These are phyloP conservation scores for Adelosebastes latens DNA, from an alignment of 2,797 vertebrate species.

Conservation along the genomic window DNA sequence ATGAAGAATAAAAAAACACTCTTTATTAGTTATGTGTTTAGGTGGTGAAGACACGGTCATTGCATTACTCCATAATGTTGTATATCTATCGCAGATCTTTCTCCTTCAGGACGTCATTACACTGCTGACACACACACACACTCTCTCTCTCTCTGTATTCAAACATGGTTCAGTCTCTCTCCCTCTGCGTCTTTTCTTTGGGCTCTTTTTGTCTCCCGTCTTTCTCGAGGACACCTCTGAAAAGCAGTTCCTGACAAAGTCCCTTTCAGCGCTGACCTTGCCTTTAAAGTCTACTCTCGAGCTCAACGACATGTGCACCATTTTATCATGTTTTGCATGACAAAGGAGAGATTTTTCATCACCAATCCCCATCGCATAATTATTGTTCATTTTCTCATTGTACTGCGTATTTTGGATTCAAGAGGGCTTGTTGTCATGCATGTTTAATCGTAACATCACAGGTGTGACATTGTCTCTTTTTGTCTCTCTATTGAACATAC, in stretches of 20 bases:
- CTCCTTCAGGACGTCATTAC: constrained; percentile 1
- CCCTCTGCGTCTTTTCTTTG: constrained; percentile 3
- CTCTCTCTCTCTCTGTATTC: constrained; percentile 12
- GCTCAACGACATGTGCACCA: background rate
- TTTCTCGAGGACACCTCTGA: constrained; percentile 32
- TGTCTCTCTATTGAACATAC: background rate
- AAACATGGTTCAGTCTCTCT: constrained; percentile 5
- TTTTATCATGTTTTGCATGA: background rate
- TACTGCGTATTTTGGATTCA: background rate
- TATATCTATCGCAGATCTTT: background rate
- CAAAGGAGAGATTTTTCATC: background rate
- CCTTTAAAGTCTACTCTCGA: background rate
- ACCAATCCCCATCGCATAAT: background rate
- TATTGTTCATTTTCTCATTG: background rate
- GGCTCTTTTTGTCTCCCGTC: constrained; percentile 14
- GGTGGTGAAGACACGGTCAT: background rate
- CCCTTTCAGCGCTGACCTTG: constrained; percentile 27
- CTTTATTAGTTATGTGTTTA: background rate
- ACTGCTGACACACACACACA: background rate
- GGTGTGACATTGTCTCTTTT: background rate
- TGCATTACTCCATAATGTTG: background rate
- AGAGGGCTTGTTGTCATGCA: background rate
- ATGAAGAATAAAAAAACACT: background rate
- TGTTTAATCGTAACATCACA: background rate
- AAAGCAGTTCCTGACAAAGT: constrained; percentile 17